phyloP scores from a whole-genome alignment of 2,888 invertebrate genomes.

The Caenorhabditis sp. region DNA sequence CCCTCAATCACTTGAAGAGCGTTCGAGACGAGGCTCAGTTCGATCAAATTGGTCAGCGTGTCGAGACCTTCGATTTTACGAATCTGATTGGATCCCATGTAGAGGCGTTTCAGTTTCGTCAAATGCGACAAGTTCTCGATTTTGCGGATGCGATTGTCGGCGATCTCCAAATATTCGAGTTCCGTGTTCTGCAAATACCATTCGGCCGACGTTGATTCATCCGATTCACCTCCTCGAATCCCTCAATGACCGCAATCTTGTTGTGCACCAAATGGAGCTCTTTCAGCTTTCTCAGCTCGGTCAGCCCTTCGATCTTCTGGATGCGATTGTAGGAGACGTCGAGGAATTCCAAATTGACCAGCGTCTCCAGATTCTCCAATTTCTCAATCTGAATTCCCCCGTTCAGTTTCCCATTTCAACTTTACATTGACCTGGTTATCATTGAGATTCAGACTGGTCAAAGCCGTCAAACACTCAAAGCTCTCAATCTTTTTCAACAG shows the following conservation, averaged over 20 bases:
- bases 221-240: slow-evolving; percentile 82
- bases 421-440: slow-evolving; percentile 89
- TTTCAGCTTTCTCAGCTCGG: slow-evolving; percentile 78
- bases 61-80: slow-evolving; percentile 83
- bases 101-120: slow-evolving; percentile 82
- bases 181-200: slow-evolving; percentile 80
- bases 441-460: slow-evolving; percentile 93
- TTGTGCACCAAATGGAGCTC: slow-evolving; percentile 81
- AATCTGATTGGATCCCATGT: slow-evolving; percentile 96
- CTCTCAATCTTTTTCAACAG: slow-evolving; percentile 95
- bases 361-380: slow-evolving; percentile 90
- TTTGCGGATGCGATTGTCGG: slow-evolving; percentile 89
- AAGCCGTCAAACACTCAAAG: slow-evolving; percentile 83
- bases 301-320: slow-evolving; percentile 80
- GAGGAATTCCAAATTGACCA: slow-evolving; percentile 91
- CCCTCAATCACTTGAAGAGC: slow-evolving; percentile 82
- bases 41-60: slow-evolving; percentile 16
- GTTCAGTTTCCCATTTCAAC: neutral
- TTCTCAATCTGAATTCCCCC: slow-evolving; percentile 78
- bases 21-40: slow-evolving; percentile 61
- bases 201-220: no score
- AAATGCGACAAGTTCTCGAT: slow-evolving; percentile 59
- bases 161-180: slow-evolving; percentile 90
- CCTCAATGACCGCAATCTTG: slow-evolving; percentile 80
- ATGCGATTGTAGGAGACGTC: slow-evolving; percentile 95